Conservation (phyloP, 2,797 vertebrate species). For the Chelmon rostratus region DNA sequence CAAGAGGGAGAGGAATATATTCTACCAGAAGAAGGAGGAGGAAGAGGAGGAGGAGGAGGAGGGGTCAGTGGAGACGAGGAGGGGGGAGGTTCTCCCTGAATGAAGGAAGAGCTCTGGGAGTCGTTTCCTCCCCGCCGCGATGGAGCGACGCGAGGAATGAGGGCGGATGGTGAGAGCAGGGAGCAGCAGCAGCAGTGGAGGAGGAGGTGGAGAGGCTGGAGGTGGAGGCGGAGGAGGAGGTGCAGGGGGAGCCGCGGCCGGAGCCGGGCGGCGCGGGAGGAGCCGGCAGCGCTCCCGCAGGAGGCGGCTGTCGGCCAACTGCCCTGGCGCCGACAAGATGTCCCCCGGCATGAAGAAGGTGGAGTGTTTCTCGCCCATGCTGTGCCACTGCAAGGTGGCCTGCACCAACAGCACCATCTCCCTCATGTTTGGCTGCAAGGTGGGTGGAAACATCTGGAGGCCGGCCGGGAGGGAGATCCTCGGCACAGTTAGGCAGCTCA, state of each 20-base stretch:
- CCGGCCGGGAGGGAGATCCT: not conserved
- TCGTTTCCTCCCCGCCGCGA: constrained; percentile 76
- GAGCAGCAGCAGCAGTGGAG: constrained; percentile 85
- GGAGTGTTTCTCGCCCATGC: constrained; percentile 91
- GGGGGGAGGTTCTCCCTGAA: constrained; percentile 77
- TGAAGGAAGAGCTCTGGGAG: constrained; percentile 82
- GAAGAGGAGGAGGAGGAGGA: constrained; percentile 38
- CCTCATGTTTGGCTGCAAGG: constrained; percentile 94
- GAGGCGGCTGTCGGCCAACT: constrained; percentile 83
- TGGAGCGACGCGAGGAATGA: constrained; percentile 87
- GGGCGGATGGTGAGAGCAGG: constrained; percentile 88
- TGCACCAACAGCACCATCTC: constrained; percentile 92
- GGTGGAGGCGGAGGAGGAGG: constrained; percentile 74
- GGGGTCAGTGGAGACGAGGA: constrained; percentile 39
- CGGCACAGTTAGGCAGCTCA: not conserved
- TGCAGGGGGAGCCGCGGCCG: constrained; percentile 68
- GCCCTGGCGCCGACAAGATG: constrained; percentile 86
- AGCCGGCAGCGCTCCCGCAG: constrained; percentile 82
- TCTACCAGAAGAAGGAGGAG: constrained; percentile 35
- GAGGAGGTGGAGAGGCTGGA: constrained; percentile 79
- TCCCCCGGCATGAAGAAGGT: constrained; percentile 88
- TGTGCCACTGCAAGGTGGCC: constrained; percentile 93
- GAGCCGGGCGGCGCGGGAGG: constrained; percentile 61
- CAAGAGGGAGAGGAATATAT: constrained; percentile 52
- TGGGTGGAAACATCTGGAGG: constrained; percentile 79